Conservation (phyloP, 1,140 invertebrate species). For the Centruroides sculpturatus region DNA sequence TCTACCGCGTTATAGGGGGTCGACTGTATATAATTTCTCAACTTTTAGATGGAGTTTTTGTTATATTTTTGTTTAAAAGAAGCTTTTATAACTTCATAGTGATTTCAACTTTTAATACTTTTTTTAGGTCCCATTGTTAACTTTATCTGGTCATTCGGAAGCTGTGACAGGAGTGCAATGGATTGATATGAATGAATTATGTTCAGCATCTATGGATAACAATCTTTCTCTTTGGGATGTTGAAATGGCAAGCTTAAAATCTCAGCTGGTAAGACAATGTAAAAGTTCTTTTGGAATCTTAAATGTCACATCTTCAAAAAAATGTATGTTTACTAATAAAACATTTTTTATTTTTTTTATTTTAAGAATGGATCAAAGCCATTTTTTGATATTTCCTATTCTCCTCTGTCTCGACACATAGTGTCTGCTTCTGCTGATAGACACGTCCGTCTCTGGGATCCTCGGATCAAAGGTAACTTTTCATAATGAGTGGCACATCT, state of each 20-base stretch:
- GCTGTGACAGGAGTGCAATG: conserved; percentile 70
- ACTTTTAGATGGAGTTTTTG: too few relatives aligned
- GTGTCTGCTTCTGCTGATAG: conserved; percentile 79
- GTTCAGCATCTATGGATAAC: conserved; percentile 88
- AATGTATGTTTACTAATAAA: background rate
- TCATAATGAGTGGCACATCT: too few relatives aligned
- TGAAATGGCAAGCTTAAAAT: conserved; percentile 61
- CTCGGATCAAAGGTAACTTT: conserved; percentile 57
- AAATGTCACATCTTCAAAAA: too few relatives aligned
- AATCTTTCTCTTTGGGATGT: conserved; percentile 89
- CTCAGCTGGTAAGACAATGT: conserved; percentile 43
- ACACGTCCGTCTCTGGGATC: conserved; percentile 80
- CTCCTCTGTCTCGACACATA: conserved; percentile 51
- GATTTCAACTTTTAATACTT: conserved; percentile 6
- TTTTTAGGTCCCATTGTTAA: conserved; percentile 62
- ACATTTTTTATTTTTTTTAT: conserved; percentile 7
- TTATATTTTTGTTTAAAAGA: too few relatives aligned
- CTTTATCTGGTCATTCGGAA: conserved; percentile 83
- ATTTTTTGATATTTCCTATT: conserved; percentile 75
- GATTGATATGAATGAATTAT: conserved; percentile 44
- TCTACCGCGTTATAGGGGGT: too few relatives aligned
- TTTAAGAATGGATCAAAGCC: conserved; percentile 62
- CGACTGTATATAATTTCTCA: too few relatives aligned
- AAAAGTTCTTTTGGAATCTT: too few relatives aligned
- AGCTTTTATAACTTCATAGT: background rate